phyloP scores from a whole-genome alignment of 2,888 invertebrate genomes.

The Zhuqinia jingwanae region DNA sequence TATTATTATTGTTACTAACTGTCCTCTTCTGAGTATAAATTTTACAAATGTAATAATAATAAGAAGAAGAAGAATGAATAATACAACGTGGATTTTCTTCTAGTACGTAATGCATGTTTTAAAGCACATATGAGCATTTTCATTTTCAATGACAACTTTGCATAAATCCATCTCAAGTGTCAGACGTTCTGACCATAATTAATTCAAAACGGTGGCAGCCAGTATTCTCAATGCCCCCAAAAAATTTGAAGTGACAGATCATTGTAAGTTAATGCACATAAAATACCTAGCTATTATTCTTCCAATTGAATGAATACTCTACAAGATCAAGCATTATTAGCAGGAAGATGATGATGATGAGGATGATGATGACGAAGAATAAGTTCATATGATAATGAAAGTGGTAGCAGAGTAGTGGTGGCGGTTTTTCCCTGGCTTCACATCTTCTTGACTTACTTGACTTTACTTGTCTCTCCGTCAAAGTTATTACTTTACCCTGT shows the following conservation, averaged over 20 bases:
- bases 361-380: too few relatives aligned
- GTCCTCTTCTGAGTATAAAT: too few relatives aligned
- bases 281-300: slow-evolving; percentile 5
- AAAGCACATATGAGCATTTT: neutral
- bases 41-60: too few relatives aligned
- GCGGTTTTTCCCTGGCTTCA: slow-evolving; percentile 46
- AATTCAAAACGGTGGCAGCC: slow-evolving; percentile 26
- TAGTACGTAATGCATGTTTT: too few relatives aligned
- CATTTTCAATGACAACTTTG: slow-evolving; percentile 40
- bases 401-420: neutral
- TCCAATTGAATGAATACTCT: slow-evolving; percentile 1
- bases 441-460: too few relatives aligned
- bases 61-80: too few relatives aligned
- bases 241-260: slow-evolving; percentile 34
- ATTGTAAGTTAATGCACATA: slow-evolving; percentile 35
- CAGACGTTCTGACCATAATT: slow-evolving; percentile 53
- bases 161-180: slow-evolving; percentile 62
- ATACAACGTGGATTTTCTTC: too few relatives aligned
- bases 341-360: too few relatives aligned
- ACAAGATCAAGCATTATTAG: too few relatives aligned
- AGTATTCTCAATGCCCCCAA: neutral
- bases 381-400: neutral
- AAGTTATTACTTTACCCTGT: slow-evolving; percentile 38
- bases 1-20: too few relatives aligned
- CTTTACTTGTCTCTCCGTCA: slow-evolving; percentile 29